Conservation (phyloP, 2,113 vertebrate species). For the Isichthys henryi region DNA sequence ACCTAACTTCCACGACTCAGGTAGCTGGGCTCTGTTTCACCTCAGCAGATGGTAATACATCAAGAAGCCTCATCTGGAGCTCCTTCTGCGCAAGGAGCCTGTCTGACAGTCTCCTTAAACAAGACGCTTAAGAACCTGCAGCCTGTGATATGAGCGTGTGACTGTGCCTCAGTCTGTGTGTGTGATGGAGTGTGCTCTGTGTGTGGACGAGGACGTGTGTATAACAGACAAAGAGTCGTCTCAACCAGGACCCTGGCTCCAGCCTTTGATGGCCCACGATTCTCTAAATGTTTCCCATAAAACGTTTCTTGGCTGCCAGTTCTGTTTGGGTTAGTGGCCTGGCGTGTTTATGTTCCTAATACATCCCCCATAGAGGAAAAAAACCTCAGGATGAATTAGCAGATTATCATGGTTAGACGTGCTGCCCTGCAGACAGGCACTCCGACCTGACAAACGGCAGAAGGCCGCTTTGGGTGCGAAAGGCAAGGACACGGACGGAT, state of each 20-base stretch:
- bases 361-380: constrained; percentile 24
- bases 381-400: constrained; percentile 32
- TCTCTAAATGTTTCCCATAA: constrained; percentile 36
- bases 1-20: not conserved
- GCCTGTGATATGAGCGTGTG: not conserved
- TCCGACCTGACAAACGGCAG: constrained; percentile 24
- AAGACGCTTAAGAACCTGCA: not conserved
- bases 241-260: not conserved
- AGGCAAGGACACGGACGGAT: not conserved
- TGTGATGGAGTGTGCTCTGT: not conserved
- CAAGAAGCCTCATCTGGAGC: not conserved
- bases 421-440: constrained; percentile 31
- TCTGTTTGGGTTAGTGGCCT: constrained; percentile 38
- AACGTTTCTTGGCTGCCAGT: constrained; percentile 28
- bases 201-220: not conserved
- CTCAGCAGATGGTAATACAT: not conserved
- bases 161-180: not conserved
- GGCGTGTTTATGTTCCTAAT: constrained; percentile 32
- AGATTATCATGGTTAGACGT: constrained; percentile 34
- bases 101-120: not conserved
- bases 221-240: not conserved
- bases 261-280: constrained; percentile 33
- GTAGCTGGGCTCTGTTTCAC: not conserved
- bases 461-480: not conserved
- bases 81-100: not conserved